Evolutionary conservation across 1,140 invertebrate genomes (phyloP), one percentile per base, ranked within the genome.

Genomic region (Trissolcus basalis): DNA sequence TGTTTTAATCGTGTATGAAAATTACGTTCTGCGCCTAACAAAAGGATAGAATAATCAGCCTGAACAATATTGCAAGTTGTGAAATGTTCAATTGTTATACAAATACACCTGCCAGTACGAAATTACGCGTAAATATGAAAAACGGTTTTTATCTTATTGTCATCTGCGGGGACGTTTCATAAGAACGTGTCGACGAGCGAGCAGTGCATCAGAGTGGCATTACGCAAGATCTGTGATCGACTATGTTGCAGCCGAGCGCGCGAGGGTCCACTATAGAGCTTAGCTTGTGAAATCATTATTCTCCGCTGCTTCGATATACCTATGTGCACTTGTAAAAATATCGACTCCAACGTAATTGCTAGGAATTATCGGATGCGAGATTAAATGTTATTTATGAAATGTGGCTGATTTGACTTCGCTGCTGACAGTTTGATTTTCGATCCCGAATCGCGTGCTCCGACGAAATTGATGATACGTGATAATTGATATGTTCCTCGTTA

Each of bases 151-250:
- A 61, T 58, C 56, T 11, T 55, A 72, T 64, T 72, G 59, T 64
- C 69, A 63, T 61, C 56, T 27, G n/a, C n/a, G 6, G 19, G 19
- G 19, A 27, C 6, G 19, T 27, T 27, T 27, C 19, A 27, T 27
- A 27, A 27, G 19, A 27, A 27, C 19, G 19, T 27, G 19, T 27
- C 19, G 19, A 27, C 47, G 55, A 65, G 54, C 19, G 70, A 65
- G 48, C 55, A 50, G 69, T 65, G 60, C 55, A 73, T 63, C 54
- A 47, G 35, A 44, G 47, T 55, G 59, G 55, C 61, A 63, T 74
- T 74, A 67, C 58, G 71, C 56, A 74, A 74, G 71, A 74, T 54
- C 71, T 74, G 63, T 74, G 71, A 65, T 73, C 61, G 61, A 73
- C 55, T 55, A 61, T 53, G 58, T 55, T 74, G 61, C 41, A 61